Conservation (phyloP, 2,888 invertebrate genomes). For the Sussaba pulchella region DNA sequence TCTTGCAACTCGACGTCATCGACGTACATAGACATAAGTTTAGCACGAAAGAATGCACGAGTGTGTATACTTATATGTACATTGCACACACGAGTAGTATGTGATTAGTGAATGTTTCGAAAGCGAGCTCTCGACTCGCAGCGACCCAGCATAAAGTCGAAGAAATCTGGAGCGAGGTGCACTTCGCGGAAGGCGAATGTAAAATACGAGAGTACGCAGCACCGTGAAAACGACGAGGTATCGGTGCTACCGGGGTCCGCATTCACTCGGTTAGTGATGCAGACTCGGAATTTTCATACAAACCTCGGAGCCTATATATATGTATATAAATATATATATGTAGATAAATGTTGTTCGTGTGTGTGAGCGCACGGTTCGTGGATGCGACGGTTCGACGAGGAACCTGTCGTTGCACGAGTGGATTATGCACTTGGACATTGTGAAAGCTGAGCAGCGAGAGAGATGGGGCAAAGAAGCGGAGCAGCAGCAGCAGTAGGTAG, state of each 20-base stretch:
- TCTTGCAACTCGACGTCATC: slow-evolving; percentile 24
- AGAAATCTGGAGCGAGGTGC: slow-evolving; percentile 62
- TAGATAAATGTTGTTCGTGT: too few relatives aligned
- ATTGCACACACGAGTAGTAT: slow-evolving; percentile 11
- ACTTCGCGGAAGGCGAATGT: slow-evolving; percentile 60
- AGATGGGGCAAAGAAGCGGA: slow-evolving; percentile 7
- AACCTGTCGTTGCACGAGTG: slow-evolving; percentile 32
- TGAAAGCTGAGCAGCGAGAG: slow-evolving; percentile 44
- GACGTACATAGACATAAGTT: slow-evolving; percentile 7
- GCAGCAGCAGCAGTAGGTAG: slow-evolving; percentile 7
- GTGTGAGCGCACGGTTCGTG: not conserved
- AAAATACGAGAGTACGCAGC: slow-evolving; percentile 24
- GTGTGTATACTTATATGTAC: not conserved
- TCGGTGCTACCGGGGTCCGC: slow-evolving; percentile 45
- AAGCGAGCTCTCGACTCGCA: slow-evolving; percentile 54
- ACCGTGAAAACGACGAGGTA: slow-evolving; percentile 36
- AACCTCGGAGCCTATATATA: not conserved
- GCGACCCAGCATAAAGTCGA: slow-evolving; percentile 28
- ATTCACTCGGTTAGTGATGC: slow-evolving; percentile 12
- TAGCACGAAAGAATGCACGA: not conserved
- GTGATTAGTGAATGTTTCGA: slow-evolving; percentile 55
- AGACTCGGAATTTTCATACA: slow-evolving; percentile 16
- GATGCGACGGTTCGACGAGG: slow-evolving; percentile 28
- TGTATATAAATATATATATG: too few relatives aligned
- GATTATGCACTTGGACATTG: slow-evolving; percentile 49